Percentiles rank a stretch among this genome's conserved stretches.
Conservation (phyloP, 1,140 invertebrate genomes). For the Neelides sp. region DNA sequence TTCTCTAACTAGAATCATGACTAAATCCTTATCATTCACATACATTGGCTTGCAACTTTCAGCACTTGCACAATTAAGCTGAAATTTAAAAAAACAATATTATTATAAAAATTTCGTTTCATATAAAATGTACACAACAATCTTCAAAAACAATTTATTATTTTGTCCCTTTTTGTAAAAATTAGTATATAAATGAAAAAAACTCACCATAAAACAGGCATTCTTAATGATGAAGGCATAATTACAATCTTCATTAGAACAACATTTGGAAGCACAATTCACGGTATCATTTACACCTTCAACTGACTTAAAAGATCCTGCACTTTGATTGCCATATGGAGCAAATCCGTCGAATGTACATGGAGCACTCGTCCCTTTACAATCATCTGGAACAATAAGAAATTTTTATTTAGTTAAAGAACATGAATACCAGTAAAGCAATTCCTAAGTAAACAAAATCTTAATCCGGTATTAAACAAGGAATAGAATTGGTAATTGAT, state of each 20-base stretch:
- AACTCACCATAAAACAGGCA: conserved; percentile 48
- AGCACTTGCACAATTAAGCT: conserved; percentile 29
- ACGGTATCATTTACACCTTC: conserved; percentile 42
- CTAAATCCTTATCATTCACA: conserved; percentile 48
- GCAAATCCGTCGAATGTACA: too few relatives aligned
- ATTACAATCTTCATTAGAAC: conserved; percentile 52
- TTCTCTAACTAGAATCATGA: conserved; percentile 56
- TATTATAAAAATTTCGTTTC: background rate
- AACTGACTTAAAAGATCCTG: too few relatives aligned
- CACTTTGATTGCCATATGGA: too few relatives aligned
- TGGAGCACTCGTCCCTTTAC: too few relatives aligned
- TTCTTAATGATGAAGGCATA: conserved; percentile 61
- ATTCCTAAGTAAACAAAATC: too few relatives aligned
- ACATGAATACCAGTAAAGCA: too few relatives aligned
- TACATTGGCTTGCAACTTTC: conserved; percentile 52
- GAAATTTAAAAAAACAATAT: conserved; percentile 3
- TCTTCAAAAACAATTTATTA: background rate
- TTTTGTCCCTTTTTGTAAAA: background rate
- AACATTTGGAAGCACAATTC: conserved; percentile 59
- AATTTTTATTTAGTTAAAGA: too few relatives aligned
- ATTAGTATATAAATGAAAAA: background rate
- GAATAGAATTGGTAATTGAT: too few relatives aligned
- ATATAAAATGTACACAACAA: background rate
- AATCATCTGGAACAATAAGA: too few relatives aligned
- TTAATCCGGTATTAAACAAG: too few relatives aligned